Evolutionary conservation across 2,797 vertebrate genomes (phyloP).

Genomic region (Sorex maritimensis): DNA sequence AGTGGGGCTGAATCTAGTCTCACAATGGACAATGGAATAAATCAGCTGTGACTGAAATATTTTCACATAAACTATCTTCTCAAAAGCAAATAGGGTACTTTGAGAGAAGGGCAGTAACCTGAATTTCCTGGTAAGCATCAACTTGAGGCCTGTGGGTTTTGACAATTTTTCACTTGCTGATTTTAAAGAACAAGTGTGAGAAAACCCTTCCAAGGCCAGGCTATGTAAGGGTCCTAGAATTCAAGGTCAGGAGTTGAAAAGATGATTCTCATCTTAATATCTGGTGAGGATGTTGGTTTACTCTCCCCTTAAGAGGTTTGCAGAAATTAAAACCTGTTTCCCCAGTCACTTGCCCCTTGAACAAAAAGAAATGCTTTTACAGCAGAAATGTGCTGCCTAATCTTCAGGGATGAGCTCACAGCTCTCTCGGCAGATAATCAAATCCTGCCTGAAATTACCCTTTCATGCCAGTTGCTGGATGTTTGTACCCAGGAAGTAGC

Average conservation of each 20-base stretch:
- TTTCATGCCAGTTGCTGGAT: conserved; percentile 23
- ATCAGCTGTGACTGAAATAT: background rate
- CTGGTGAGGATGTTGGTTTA: background rate
- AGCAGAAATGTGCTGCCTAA: background rate
- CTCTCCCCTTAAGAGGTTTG: background rate
- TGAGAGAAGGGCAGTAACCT: too few relatives aligned
- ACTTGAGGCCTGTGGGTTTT: background rate
- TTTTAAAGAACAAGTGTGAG: background rate
- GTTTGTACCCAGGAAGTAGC: conserved; percentile 10
- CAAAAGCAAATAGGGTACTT: background rate
- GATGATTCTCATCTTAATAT: background rate
- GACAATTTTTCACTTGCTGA: background rate
- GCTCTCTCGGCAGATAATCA: background rate
- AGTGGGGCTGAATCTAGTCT: background rate
- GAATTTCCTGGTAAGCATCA: background rate
- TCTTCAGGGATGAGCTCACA: background rate
- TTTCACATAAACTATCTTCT: background rate
- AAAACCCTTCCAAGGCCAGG: background rate
- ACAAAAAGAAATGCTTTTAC: background rate
- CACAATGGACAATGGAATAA: background rate
- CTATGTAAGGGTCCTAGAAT: background rate
- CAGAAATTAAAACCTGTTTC: background rate
- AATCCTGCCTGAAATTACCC: background rate
- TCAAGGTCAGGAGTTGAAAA: background rate
- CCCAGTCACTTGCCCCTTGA: background rate